These are phyloP conservation scores for Cylloceria caligata DNA, from an alignment of 2,888 invertebrate genomes.

Conservation along the genomic window DNA sequence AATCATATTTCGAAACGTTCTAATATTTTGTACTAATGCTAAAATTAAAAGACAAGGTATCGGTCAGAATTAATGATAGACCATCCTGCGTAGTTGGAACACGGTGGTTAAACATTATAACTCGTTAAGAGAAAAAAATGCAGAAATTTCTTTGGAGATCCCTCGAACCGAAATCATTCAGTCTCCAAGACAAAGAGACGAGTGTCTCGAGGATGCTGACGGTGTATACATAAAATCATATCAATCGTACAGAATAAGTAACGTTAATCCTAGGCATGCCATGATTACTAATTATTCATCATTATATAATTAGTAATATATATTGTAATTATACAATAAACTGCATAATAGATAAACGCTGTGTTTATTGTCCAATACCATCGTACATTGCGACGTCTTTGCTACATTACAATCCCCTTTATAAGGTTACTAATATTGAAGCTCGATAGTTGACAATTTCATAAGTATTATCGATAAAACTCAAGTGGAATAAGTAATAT, in stretches of 20 bases:
- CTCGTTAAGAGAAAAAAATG: slow-evolving; percentile 44
- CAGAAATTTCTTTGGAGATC: slow-evolving; percentile 30
- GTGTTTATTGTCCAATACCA: slow-evolving; percentile 22
- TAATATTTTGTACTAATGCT: slow-evolving; percentile 79
- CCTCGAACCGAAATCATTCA: slow-evolving; percentile 39
- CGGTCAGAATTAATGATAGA: slow-evolving; percentile 56
- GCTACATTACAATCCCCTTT: not conserved
- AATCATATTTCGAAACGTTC: slow-evolving; percentile 70
- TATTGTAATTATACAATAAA: slow-evolving; percentile 84
- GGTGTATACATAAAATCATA: slow-evolving; percentile 83
- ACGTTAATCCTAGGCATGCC: slow-evolving; percentile 80
- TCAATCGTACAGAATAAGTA: slow-evolving; percentile 83
- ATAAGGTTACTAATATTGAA: not conserved
- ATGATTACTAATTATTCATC: slow-evolving; percentile 81
- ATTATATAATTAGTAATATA: slow-evolving; percentile 81
- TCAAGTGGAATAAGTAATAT: not conserved
- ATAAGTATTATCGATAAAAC: not conserved
- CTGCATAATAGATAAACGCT: slow-evolving; percentile 78
- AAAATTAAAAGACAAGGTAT: slow-evolving; percentile 56
- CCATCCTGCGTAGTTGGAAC: slow-evolving; percentile 31
- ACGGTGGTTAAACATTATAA: slow-evolving; percentile 22
- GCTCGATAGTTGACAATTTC: not conserved
- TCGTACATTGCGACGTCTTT: not conserved
- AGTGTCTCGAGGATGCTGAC: slow-evolving; percentile 51
- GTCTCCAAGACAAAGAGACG: slow-evolving; percentile 48